phyloP scores from a whole-genome alignment of 2,797 vertebrate genomes.

The Manis crassicaudata region DNA sequence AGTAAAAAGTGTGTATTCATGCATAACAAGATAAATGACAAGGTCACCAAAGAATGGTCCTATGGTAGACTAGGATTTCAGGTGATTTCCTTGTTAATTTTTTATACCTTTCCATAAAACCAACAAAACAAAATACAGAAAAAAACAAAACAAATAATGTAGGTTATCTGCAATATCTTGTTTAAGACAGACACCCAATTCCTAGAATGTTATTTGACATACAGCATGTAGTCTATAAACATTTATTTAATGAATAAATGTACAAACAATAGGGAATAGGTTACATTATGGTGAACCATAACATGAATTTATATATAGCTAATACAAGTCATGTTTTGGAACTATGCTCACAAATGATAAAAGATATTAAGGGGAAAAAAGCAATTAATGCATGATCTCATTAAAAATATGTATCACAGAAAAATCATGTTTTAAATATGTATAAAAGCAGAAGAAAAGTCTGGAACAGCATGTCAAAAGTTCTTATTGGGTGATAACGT shows the following conservation, averaged over 20 bases:
- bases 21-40: background rate
- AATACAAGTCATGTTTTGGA: background rate
- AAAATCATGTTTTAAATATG: slow-evolving; percentile 31
- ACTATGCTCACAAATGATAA: slow-evolving; percentile 12
- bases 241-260: slow-evolving; percentile 4
- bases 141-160: background rate
- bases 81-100: background rate
- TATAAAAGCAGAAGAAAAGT: background rate
- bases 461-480: background rate
- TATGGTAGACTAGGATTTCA: background rate
- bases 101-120: slow-evolving; percentile 17
- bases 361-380: background rate
- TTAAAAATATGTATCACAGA: slow-evolving; percentile 5
- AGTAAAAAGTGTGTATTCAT: background rate
- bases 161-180: background rate
- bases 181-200: background rate
- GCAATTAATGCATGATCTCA: background rate
- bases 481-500: background rate
- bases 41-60: background rate
- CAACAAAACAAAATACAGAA: background rate
- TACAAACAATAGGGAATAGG: background rate
- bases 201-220: background rate
- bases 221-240: background rate
- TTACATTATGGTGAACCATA: background rate
- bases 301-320: background rate